Evolutionary conservation across 1,140 invertebrate species (phyloP).

Genomic region (Galleria mellonella): DNA sequence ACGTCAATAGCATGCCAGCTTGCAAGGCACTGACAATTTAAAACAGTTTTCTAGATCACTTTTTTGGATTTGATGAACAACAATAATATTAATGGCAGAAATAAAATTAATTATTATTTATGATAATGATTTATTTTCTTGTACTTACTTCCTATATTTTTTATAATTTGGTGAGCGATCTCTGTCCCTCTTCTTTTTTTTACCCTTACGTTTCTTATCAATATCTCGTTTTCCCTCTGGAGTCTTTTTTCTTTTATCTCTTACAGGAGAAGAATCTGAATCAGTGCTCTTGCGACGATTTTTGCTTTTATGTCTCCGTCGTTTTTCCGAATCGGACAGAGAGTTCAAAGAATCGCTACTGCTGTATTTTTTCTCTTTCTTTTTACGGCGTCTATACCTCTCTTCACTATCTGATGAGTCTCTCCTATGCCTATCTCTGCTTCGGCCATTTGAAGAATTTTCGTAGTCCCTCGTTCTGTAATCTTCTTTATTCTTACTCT

Average conservation of each 20-base stretch:
- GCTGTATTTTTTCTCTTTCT: slow-evolving; percentile 68
- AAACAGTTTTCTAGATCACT: too few relatives aligned
- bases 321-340: slow-evolving; percentile 47
- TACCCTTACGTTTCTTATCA: slow-evolving; percentile 70
- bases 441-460: slow-evolving; percentile 31
- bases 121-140: slow-evolving; percentile 14
- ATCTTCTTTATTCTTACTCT: slow-evolving; percentile 5
- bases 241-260: slow-evolving; percentile 32
- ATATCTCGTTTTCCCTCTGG: slow-evolving; percentile 55
- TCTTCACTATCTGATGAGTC: slow-evolving; percentile 49
- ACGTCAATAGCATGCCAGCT: too few relatives aligned
- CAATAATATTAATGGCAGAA: too few relatives aligned
- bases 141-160: slow-evolving; percentile 56
- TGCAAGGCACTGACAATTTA: too few relatives aligned
- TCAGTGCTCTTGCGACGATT: slow-evolving; percentile 28
- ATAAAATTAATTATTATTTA: slow-evolving; percentile 5
- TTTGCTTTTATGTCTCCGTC: slow-evolving; percentile 45
- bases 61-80: too few relatives aligned
- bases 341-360: slow-evolving; percentile 52
- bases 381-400: slow-evolving; percentile 40
- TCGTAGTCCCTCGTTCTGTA: slow-evolving; percentile 4
- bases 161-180: slow-evolving; percentile 62
- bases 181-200: slow-evolving; percentile 69
- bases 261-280: slow-evolving; percentile 23
- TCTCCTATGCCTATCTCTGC: slow-evolving; percentile 28